A percentile compares a stretch with the other conserved stretches of the same genome.
These are phyloP conservation scores for Dicaeum eximium DNA, from an alignment of 2,113 vertebrate genomes.

Conservation along the genomic window DNA sequence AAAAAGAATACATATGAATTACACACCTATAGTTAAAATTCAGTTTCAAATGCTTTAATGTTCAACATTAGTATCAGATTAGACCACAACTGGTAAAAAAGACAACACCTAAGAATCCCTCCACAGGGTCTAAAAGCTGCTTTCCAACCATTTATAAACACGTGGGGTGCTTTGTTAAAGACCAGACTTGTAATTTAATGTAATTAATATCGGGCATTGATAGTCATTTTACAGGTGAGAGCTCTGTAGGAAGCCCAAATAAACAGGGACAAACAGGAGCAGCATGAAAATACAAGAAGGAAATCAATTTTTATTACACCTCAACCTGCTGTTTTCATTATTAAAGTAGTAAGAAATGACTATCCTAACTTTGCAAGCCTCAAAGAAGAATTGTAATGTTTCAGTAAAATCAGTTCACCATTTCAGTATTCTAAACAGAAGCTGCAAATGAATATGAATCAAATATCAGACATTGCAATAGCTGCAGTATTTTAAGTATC, in stretches of 20 bases:
- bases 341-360: neutral
- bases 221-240: neutral
- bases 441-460: neutral
- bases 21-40: neutral
- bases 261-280: neutral
- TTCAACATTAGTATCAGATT: neutral
- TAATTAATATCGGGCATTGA: neutral
- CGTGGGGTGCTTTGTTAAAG: neutral
- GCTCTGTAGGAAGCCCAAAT: neutral
- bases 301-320: neutral
- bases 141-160: neutral
- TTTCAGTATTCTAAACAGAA: neutral
- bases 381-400: neutral
- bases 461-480: neutral
- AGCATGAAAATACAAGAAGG: neutral
- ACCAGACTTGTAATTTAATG: neutral
- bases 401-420: neutral
- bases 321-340: neutral
- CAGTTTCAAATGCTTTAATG: neutral
- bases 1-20: neutral
- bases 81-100: neutral
- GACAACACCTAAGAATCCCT: neutral
- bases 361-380: neutral
- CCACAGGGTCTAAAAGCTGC: neutral
- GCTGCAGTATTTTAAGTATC: neutral